Evolutionary conservation across 23 tunicate genomes (phyloP).

Genomic region (Trididemnum clinides): DNA sequence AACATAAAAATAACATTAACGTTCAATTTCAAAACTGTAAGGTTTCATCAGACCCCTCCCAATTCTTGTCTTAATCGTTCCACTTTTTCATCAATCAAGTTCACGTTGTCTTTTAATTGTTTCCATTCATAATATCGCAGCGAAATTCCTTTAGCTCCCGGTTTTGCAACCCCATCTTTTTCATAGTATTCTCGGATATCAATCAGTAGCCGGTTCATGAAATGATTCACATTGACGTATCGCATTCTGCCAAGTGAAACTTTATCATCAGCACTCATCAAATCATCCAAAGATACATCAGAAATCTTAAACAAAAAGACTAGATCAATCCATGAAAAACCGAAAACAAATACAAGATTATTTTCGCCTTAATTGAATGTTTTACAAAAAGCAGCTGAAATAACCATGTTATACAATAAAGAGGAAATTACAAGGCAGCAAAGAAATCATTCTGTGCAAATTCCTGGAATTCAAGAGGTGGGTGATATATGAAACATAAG

Average conservation of each 20-base stretch:
- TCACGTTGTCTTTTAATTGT: conserved; percentile 55
- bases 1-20: no score
- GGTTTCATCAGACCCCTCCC: neutral
- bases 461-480: no score
- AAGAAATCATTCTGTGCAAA: no score
- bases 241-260: conserved; percentile 74
- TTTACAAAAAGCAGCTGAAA: no score
- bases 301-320: neutral
- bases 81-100: conserved; percentile 69
- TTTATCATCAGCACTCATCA: conserved; percentile 19
- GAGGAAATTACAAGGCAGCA: no score
- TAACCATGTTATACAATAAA: no score
- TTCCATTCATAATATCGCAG: conserved; percentile 70
- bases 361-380: no score
- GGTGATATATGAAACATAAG: no score
- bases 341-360: no score
- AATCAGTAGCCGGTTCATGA: conserved; percentile 56
- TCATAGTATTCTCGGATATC: conserved; percentile 88
- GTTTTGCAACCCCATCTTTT: conserved; percentile 76
- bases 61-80: neutral
- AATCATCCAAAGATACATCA: neutral
- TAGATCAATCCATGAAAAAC: no score
- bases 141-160: conserved; percentile 80
- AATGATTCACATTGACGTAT: conserved; percentile 59
- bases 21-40: no score